Percentiles rank a stretch among this genome's conserved stretches.
Conservation (phyloP, 2,888 invertebrate genomes). For the Sthenelais limicola region DNA sequence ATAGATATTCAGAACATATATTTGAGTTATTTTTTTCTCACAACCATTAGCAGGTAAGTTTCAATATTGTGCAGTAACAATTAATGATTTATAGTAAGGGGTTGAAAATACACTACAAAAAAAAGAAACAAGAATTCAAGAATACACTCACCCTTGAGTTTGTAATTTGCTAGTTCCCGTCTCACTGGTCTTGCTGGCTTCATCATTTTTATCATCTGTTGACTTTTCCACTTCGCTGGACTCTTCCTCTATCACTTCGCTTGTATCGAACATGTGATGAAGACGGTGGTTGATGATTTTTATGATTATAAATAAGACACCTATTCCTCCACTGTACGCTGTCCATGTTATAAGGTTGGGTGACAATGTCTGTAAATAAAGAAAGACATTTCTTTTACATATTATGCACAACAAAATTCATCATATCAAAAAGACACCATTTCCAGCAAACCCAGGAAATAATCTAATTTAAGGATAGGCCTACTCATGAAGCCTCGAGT, state of each 20-base stretch:
- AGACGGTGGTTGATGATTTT: conserved; percentile 91
- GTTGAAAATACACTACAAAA: background rate
- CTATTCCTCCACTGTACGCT: conserved; percentile 87
- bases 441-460: too few relatives aligned
- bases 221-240: conserved; percentile 45
- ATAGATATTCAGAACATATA: too few relatives aligned
- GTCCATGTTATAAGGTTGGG: conserved; percentile 88
- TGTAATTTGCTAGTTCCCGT: conserved; percentile 43
- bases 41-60: too few relatives aligned
- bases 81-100: too few relatives aligned
- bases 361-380: conserved; percentile 84
- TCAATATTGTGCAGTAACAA: too few relatives aligned
- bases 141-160: conserved; percentile 74
- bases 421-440: too few relatives aligned
- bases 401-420: too few relatives aligned
- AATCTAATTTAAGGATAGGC: too few relatives aligned
- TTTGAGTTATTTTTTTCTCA: too few relatives aligned
- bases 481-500: too few relatives aligned
- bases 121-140: background rate
- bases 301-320: conserved; percentile 83
- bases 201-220: conserved; percentile 39
- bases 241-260: conserved; percentile 77
- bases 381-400: background rate
- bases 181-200: conserved; percentile 44
- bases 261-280: conserved; percentile 94